Evolutionary conservation across 35 echinoderm and acorn worm genomes (phyloP).

Genomic region (Heliocidaris tuberculata): DNA sequence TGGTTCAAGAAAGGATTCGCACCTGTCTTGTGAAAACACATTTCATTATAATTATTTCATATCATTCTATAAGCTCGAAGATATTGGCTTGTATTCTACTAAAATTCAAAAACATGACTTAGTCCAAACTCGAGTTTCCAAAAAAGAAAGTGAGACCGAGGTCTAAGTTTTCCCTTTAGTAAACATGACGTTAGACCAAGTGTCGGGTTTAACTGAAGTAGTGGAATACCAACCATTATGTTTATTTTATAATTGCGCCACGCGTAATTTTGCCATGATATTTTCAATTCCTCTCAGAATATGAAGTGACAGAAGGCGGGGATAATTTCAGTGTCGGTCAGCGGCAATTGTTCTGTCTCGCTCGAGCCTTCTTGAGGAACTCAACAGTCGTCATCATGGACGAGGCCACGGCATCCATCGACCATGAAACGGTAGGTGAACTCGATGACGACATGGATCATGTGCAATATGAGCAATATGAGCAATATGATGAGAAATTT

Average conservation of each 20-base stretch:
- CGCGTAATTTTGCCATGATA: slow-evolving; percentile 24
- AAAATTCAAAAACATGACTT: no score
- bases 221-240: no score
- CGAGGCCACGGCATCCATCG: slow-evolving; percentile 64
- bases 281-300: slow-evolving; percentile 51
- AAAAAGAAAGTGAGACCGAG: not conserved
- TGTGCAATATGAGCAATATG: no score
- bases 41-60: no score
- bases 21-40: not conserved
- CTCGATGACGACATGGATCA: not conserved
- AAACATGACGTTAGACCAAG: no score
- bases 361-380: slow-evolving; percentile 65
- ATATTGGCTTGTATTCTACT: no score
- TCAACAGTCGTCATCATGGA: slow-evolving; percentile 65
- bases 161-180: not conserved
- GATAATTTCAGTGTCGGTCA: slow-evolving; percentile 81
- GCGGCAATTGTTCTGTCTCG: slow-evolving; percentile 71
- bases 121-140: no score
- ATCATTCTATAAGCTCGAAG: no score
- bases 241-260: not conserved
- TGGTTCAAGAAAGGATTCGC: no score
- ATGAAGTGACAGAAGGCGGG: slow-evolving; percentile 64
- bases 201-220: no score
- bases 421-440: slow-evolving; percentile 56
- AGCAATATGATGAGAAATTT: not conserved